Base-by-base conservation (phyloP, 2,888 invertebrate genomes). In the Liopterus haemorrhoidalis region DNA sequence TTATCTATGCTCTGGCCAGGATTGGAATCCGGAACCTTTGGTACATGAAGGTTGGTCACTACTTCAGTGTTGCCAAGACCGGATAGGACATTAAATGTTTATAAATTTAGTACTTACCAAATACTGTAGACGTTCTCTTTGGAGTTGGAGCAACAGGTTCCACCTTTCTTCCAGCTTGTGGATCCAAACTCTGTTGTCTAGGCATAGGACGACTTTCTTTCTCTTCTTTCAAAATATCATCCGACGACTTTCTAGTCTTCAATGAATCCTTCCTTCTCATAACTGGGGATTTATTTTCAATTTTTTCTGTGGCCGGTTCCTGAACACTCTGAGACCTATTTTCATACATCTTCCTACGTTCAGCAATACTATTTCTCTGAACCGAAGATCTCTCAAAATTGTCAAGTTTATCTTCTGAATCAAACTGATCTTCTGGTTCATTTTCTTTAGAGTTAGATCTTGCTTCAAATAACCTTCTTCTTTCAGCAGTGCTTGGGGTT, bases 51-150 rank as follows among this genome's bases (percentile, higher is more conserved):
- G n/a, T n/a, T n/a, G n/a, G n/a, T n/a, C n/a, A n/a, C n/a, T n/a
- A n/a, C n/a, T n/a, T n/a, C n/a, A n/a, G n/a, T n/a, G n/a, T n/a
- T n/a, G n/a, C n/a, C n/a, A n/a, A n/a, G n/a, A n/a, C n/a, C n/a
- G n/a, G n/a, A n/a, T n/a, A n/a, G n/a, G n/a, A n/a, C n/a, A n/a
- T n/a, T n/a, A n/a, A n/a, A n/a, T n/a, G n/a, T n/a, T n/a, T n/a
- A n/a, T n/a, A n/a, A n/a, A 41, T 5, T 44, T 36, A 42, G 46
- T 19, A 54, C 63, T 68, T 64, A 81, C 87, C 88, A 61, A 89
- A 89, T 1, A 89, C 89, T 8, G 89, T 89, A 0, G 88, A 89
- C 0, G 87, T 89, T 55, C 89, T 73, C 59, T 89, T 89, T 0
- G 87, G 85, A 1, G 83, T 78, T 2, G 83, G 79, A 5, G 70